A percentile compares a stretch with the other conserved stretches of the same genome.
Conservation (phyloP, 2,113 vertebrate species). For the Sardina pilchardus region DNA sequence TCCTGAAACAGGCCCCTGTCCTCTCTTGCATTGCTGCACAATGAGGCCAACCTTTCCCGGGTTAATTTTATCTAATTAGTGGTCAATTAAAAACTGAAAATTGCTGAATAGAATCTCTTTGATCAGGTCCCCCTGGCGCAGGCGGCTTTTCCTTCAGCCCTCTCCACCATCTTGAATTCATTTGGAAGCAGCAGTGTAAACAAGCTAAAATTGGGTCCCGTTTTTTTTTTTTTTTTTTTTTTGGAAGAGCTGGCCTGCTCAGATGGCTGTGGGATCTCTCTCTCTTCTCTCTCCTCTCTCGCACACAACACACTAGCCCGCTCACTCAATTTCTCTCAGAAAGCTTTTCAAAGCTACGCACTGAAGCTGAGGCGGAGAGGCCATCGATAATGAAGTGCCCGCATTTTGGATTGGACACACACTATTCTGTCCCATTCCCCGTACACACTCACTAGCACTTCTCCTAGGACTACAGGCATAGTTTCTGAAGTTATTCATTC, state of each 20-base stretch:
- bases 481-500: background rate
- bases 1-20: slow-evolving; percentile 9
- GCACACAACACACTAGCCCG: background rate
- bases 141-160: slow-evolving; percentile 69
- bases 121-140: slow-evolving; percentile 76
- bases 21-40: slow-evolving; percentile 35
- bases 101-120: slow-evolving; percentile 82
- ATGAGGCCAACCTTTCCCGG: slow-evolving; percentile 71
- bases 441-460: background rate
- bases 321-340: slow-evolving; percentile 3
- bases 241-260: slow-evolving; percentile 59
- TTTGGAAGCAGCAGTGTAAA: slow-evolving; percentile 81
- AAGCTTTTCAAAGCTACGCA: slow-evolving; percentile 59
- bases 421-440: background rate
- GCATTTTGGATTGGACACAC: background rate
- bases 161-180: slow-evolving; percentile 85
- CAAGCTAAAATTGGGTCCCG: slow-evolving; percentile 73
- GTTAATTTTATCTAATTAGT: slow-evolving; percentile 81
- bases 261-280: slow-evolving; percentile 66
- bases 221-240: slow-evolving; percentile 40
- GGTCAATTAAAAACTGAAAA: slow-evolving; percentile 82
- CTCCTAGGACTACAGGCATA: no score
- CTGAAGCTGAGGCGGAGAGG: slow-evolving; percentile 49
- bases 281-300: slow-evolving; percentile 14
- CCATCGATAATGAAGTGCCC: background rate